Base-by-base conservation (phyloP, 2,797 vertebrate genomes). In the Thaleichthys pacificus region DNA sequence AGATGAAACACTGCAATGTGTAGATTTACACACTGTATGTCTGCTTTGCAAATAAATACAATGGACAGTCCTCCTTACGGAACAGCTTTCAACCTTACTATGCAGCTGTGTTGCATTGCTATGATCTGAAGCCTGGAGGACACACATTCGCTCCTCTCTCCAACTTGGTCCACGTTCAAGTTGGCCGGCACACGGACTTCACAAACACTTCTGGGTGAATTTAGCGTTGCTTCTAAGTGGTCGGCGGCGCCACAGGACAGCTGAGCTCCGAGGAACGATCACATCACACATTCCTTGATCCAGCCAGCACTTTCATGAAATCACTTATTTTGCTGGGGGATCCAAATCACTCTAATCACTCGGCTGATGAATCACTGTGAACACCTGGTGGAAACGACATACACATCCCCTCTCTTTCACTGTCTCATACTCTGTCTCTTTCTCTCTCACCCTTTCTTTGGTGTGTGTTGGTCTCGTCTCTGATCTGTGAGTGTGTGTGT, bases 391-490 rank as follows among this genome's bases (percentile, higher is more conserved):
- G 65, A 47, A 26, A 47, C 57, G 14, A 4, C 21, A 21, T 61
- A 7, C 60, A 24, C 17, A 14, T 17, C 19, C 19, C 35, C 38
- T 56, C 71, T n/a, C 22, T 67, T 11, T 49, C n/a, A 51, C 3
- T n/a, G n/a, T 19, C 21, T 22, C 61, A 70, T 78, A 73, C 77
- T 75, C 67, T 56, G 66, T 66, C 57, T 77, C 24, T 24, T 1
- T 24, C 77, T 78, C 79, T 78, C 63, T 82, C 71, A 66, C 8
- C 54, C 64, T 30, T 2, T 65, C 38, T 76, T 85, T 67, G 82
- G 80, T 76, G 71, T 75, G 71, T 19, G 77, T 35, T 35, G 32
- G 32, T 35, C 32, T 35, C 6, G 32, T 42, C 6, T 30, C 28
- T 69, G 51, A 61, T 63, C 0, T n/a, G 8, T 62, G 7, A 26